Conservation (phyloP, 2,797 vertebrate genomes). For the Lophius americanus region DNA sequence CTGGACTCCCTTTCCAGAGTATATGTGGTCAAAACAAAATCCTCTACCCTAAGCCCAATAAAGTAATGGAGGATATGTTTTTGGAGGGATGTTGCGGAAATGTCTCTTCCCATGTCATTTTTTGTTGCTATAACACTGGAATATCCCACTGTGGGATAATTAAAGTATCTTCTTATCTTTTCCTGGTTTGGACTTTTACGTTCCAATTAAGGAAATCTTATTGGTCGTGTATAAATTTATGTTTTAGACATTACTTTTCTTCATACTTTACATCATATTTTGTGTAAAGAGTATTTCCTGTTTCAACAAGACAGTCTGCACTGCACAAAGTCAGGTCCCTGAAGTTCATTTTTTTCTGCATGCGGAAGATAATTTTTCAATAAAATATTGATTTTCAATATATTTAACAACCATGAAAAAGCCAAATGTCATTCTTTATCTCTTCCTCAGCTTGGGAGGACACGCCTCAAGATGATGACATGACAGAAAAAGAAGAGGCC, state of each 20-base stretch:
- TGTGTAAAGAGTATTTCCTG: background rate
- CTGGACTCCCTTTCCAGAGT: too few species aligned
- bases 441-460: constrained; percentile 79
- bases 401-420: background rate
- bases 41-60: too few species aligned
- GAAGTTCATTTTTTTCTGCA: background rate
- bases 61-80: too few species aligned
- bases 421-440: background rate
- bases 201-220: background rate
- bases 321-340: background rate
- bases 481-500: constrained; percentile 84
- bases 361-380: background rate
- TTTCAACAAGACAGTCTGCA: background rate
- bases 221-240: background rate
- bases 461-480: constrained; percentile 66
- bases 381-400: background rate
- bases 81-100: too few species aligned
- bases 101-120: too few species aligned
- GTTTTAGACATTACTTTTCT: background rate
- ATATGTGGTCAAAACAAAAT: too few species aligned
- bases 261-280: background rate
- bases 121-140: too few species aligned
- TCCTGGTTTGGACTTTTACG: background rate
- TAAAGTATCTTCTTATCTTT: background rate
- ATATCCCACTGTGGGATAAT: too few species aligned